phyloP scores from a whole-genome alignment of 2,888 invertebrate genomes.

The Mamestra brassicae region DNA sequence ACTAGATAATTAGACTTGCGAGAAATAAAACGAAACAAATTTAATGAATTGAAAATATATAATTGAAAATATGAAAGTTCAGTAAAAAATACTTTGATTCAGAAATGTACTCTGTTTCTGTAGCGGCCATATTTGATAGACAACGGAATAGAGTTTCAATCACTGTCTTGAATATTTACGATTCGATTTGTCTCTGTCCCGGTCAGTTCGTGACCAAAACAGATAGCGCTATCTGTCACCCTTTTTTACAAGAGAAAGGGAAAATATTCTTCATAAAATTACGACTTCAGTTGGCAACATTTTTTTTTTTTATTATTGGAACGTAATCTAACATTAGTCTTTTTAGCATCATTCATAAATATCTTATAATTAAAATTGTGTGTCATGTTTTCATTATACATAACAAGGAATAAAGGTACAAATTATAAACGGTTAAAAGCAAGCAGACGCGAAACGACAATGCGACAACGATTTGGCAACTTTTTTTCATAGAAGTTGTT shows the following conservation, averaged over 20 bases:
- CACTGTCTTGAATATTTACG: conserved; percentile 40
- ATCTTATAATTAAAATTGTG: background rate
- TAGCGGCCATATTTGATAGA: background rate
- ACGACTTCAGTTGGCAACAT: background rate
- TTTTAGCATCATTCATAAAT: background rate
- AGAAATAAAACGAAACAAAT: no score
- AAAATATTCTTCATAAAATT: conserved; percentile 5
- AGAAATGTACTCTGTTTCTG: background rate
- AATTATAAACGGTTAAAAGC: background rate
- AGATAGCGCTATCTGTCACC: background rate
- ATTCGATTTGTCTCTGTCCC: conserved; percentile 44
- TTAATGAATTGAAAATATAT: no score
- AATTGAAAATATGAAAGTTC: no score
- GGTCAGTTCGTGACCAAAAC: conserved; percentile 17
- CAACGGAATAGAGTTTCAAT: conserved; percentile 33
- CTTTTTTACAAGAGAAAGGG: conserved; percentile 10
- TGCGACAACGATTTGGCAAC: background rate
- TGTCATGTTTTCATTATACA: background rate
- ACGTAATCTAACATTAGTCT: background rate
- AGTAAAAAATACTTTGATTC: no score
- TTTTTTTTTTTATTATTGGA: background rate
- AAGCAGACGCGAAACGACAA: background rate
- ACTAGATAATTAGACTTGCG: no score
- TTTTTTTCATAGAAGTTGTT: background rate
- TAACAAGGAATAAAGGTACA: background rate